Base-by-base conservation (phyloP, 2,797 vertebrate species). In the Lophius americanus region DNA sequence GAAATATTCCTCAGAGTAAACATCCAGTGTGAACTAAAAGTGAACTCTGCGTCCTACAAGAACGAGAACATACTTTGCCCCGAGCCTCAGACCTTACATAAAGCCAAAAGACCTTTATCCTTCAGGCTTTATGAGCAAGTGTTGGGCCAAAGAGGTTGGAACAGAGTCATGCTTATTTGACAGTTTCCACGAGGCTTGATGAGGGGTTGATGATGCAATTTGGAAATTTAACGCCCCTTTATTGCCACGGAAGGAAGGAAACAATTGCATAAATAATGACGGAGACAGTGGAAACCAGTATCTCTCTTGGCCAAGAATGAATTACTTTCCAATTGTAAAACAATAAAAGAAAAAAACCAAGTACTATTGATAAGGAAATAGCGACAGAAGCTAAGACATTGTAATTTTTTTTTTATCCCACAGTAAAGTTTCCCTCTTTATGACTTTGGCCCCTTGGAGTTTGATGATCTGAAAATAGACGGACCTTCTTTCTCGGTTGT, bases 291-390 rank as follows among this genome's bases (percentile, higher is more conserved):
- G 46, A 70, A 51, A 64, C 33, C 3, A 2, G 42, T 48, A 56
- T 74, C 3, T 72, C 7, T 54, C 51, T 64, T 82, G 83, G 73
- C 71, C 54, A 85, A 76, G 44, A 64, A 61, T 55, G 46, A 65
- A 85, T 81, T 58, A 78, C 48, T 81, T 87, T 85, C 66, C 76
- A 53, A 64, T 48, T 85, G 68, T 89, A 84, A 86, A 80, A 64
- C 43, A 63, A 75, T 64, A 79, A 72, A 70, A 11, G 3, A 68
- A 57, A 50, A 55, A 13, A 2, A 6, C n/a, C 6, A 79, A 43
- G 35, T 7, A 10, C 9, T 56, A 81, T 64, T 70, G 77, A 83
- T 79, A 68, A 60, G 41, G 42, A 60, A 47, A 67, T 10, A 14
- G 46, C 61, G 8, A 52, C 44, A 69, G 59, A 64, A 71, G 43